phyloP scores from a whole-genome alignment of 2,797 vertebrate species.

The Anolis apletophallus region DNA sequence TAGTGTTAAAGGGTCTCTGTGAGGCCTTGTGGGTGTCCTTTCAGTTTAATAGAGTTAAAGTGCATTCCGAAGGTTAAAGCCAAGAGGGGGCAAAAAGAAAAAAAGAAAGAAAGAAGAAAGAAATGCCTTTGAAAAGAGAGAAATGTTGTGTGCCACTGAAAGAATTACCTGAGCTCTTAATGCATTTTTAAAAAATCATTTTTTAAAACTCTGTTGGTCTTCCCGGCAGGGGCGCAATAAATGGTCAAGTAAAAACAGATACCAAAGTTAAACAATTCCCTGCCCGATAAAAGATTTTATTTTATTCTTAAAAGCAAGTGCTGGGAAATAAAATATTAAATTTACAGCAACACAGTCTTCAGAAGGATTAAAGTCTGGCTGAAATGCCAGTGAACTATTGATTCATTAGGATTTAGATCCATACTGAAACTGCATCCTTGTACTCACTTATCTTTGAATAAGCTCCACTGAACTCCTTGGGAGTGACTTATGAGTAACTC shows the following conservation, averaged over 20 bases:
- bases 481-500: neutral
- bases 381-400: neutral
- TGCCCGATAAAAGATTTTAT: neutral
- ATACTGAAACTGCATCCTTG: neutral
- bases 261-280: neutral
- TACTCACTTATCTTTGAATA: neutral
- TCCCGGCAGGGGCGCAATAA: constrained; percentile 5
- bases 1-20: neutral
- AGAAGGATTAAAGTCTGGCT: neutral
- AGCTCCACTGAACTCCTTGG: neutral
- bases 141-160: neutral
- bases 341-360: neutral
- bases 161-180: constrained; percentile 17
- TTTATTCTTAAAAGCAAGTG: neutral
- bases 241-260: neutral
- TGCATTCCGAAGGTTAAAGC: neutral
- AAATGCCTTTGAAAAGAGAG: constrained; percentile 17
- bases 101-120: neutral
- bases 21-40: neutral
- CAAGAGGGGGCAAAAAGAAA: neutral
- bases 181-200: neutral
- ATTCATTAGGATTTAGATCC: neutral
- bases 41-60: constrained; percentile 14
- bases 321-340: neutral
- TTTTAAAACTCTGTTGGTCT: neutral